These are phyloP conservation scores for Drosophila funebris DNA, from an alignment of 1,140 invertebrate genomes.

Conservation along the genomic window DNA sequence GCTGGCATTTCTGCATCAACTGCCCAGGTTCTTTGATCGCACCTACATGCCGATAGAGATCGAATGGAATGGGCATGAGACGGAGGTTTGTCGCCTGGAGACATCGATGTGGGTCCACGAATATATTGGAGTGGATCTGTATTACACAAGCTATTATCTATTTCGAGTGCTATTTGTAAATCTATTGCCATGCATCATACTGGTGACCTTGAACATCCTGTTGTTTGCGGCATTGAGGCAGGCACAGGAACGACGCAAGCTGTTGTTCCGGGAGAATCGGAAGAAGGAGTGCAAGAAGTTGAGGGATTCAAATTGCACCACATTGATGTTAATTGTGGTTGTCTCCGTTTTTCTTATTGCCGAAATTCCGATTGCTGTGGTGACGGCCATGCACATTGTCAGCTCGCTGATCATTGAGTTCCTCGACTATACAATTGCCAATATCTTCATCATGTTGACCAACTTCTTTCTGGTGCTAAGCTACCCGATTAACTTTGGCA, in stretches of 20 bases:
- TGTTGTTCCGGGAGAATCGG: constrained; percentile 92
- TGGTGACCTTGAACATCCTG: constrained; percentile 94
- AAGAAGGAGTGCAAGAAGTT: constrained; percentile 93
- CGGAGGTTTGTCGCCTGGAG: constrained; percentile 86
- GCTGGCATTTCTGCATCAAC: constrained; percentile 91
- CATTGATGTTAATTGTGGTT: constrained; percentile 97
- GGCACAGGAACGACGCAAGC: constrained; percentile 91
- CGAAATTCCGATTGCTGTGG: constrained; percentile 95
- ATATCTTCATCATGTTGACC: constrained; percentile 92
- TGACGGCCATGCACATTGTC: constrained; percentile 93
- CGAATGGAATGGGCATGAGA: constrained; percentile 87
- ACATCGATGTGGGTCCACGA: constrained; percentile 88
- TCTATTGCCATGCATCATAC: constrained; percentile 92
- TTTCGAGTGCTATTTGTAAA: constrained; percentile 96
- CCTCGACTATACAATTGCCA: constrained; percentile 91
- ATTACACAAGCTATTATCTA: constrained; percentile 92
- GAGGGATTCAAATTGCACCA: constrained; percentile 95
- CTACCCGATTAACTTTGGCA: constrained; percentile 97
- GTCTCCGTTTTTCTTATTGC: constrained; percentile 95
- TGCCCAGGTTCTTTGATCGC: constrained; percentile 90
- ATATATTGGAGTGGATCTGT: constrained; percentile 87
- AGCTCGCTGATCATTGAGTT: constrained; percentile 89
- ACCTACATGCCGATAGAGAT: constrained; percentile 84
- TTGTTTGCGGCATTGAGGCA: constrained; percentile 93
- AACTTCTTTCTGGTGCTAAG: constrained; percentile 96